Evolutionary conservation across 1,140 invertebrate genomes (phyloP).

Genomic region (Gonatopus flavifemur): DNA sequence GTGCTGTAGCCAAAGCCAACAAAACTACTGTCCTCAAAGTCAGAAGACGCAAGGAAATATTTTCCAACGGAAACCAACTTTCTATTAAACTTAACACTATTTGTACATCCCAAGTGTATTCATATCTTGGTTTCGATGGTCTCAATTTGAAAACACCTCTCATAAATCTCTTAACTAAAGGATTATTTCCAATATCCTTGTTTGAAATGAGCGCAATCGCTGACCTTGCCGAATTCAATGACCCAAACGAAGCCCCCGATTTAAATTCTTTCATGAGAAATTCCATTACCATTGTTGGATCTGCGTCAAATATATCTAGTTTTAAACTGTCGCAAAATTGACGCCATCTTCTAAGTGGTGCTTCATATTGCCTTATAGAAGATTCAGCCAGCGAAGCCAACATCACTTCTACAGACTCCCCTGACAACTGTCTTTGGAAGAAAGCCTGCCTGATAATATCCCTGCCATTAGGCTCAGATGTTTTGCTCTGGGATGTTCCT

Average conservation of each 20-base stretch:
- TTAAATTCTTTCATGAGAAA: constrained; percentile 17
- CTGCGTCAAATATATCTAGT: constrained; percentile 7
- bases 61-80: neutral
- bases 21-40: constrained; percentile 18
- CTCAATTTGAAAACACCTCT: constrained; percentile 22
- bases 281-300: neutral
- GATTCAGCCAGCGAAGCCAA: constrained; percentile 24
- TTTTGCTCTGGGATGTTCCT: neutral
- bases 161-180: constrained; percentile 18
- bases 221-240: constrained; percentile 1
- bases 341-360: neutral
- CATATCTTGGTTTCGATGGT: constrained; percentile 24
- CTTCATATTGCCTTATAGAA: constrained; percentile 30
- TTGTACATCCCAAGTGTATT: constrained; percentile 23
- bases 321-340: neutral
- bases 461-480: constrained; percentile 29
- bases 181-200: constrained; percentile 12
- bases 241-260: constrained; percentile 14
- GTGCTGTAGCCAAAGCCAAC: constrained; percentile 12
- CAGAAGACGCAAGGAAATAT: constrained; percentile 17
- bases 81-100: constrained; percentile 21
- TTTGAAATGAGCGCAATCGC: constrained; percentile 15
- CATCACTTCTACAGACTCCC: constrained; percentile 17
- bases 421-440: constrained; percentile 11
- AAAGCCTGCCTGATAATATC: constrained; percentile 26